Conservation (phyloP, 2,113 vertebrate species). For the Clarias magur region DNA sequence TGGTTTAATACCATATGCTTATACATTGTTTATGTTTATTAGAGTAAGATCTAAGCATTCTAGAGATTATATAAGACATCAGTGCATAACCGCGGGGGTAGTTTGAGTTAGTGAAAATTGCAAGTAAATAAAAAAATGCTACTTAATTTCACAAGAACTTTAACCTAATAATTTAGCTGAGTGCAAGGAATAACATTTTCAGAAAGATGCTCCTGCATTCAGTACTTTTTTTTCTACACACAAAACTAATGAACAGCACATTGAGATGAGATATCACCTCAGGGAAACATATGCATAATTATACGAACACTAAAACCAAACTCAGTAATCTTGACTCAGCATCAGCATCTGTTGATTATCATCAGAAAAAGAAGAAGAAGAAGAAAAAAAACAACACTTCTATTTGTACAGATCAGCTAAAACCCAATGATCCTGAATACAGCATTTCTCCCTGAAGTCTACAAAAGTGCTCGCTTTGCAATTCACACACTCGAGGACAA, state of each 20-base stretch:
- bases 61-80: not conserved
- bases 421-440: slow-evolving; percentile 44
- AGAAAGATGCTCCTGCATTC: not conserved
- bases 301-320: not conserved
- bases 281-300: slow-evolving; percentile 2
- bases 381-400: not conserved
- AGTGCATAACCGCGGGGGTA: not conserved
- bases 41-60: not conserved
- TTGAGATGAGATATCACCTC: not conserved
- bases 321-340: slow-evolving; percentile 14
- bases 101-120: not conserved
- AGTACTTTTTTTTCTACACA: not conserved
- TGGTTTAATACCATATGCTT: not conserved
- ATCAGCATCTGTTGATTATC: slow-evolving; percentile 34
- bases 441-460: slow-evolving; percentile 7
- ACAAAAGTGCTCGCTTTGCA: slow-evolving; percentile 42
- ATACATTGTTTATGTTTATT: not conserved
- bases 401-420: slow-evolving; percentile 39
- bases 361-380: not conserved
- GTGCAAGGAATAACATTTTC: not conserved
- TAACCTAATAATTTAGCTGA: not conserved
- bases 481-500: not conserved
- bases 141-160: not conserved
- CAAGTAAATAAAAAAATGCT: not conserved
- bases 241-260: not conserved